A percentile compares a stretch with the other conserved stretches of the same genome.
Conservation (phyloP, 2,888 invertebrate genomes). For the Spilosoma lubricipeda region DNA sequence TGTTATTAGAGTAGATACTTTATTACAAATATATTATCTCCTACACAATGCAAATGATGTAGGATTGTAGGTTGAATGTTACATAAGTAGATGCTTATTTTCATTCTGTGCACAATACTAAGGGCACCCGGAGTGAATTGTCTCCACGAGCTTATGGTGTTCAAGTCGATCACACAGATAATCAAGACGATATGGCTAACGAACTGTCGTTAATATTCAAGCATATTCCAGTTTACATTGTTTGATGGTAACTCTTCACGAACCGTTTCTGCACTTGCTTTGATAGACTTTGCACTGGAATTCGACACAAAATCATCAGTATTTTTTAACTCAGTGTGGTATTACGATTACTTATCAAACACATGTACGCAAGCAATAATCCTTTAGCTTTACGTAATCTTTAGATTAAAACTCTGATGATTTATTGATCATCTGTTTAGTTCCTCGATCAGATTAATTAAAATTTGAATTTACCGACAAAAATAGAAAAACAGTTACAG, state of each 20-base stretch:
- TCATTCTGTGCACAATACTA: background rate
- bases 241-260: background rate
- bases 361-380: background rate
- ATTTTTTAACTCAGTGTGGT: background rate
- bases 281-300: background rate
- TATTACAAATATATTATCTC: background rate
- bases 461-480: slow-evolving; percentile 20
- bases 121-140: background rate
- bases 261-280: background rate
- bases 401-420: background rate
- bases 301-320: background rate
- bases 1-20: background rate
- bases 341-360: background rate
- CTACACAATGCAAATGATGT: background rate
- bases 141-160: background rate
- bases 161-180: background rate
- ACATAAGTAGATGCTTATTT: background rate
- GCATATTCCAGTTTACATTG: background rate
- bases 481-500: slow-evolving; percentile 51
- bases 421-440: background rate
- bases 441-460: background rate
- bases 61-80: background rate
- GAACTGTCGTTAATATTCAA: background rate
- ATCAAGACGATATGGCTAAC: background rate
- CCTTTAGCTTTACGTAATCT: background rate